These are phyloP conservation scores for Drepana arcuata DNA, from an alignment of 1,140 invertebrate species.

Conservation along the genomic window DNA sequence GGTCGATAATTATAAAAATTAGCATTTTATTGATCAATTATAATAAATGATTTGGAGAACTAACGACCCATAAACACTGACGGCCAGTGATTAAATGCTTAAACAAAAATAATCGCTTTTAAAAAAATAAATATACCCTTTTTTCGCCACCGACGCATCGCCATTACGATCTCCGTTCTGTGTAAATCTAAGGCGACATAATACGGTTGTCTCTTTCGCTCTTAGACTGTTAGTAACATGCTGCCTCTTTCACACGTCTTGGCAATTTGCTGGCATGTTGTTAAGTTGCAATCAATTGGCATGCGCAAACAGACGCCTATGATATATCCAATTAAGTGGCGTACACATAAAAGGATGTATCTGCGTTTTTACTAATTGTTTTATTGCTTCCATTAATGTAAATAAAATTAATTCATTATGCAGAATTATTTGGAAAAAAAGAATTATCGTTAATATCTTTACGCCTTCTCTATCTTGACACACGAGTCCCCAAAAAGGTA, in stretches of 20 bases:
- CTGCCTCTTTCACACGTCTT: slow-evolving; percentile 27
- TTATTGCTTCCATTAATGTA: no score
- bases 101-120: slow-evolving; percentile 48
- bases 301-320: slow-evolving; percentile 71
- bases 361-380: slow-evolving; percentile 17
- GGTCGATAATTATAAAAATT: slow-evolving; percentile 35
- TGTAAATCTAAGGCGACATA: slow-evolving; percentile 6
- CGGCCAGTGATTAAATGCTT: slow-evolving; percentile 32
- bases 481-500: no score
- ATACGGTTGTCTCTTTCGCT: slow-evolving; percentile 18
- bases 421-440: no score
- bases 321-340: slow-evolving; percentile 70
- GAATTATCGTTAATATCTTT: no score
- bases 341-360: slow-evolving; percentile 20
- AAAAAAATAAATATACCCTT: slow-evolving; percentile 38
- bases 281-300: slow-evolving; percentile 70
- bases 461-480: no score
- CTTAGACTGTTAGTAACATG: not conserved
- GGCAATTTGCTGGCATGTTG: slow-evolving; percentile 65
- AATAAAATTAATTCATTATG: no score
- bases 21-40: slow-evolving; percentile 49
- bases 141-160: slow-evolving; percentile 30
- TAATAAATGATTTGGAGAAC: slow-evolving; percentile 39
- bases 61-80: slow-evolving; percentile 24
- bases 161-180: slow-evolving; percentile 26